Evolutionary conservation across 2,797 vertebrate genomes (phyloP).

Genomic region (Malurus splendens): DNA sequence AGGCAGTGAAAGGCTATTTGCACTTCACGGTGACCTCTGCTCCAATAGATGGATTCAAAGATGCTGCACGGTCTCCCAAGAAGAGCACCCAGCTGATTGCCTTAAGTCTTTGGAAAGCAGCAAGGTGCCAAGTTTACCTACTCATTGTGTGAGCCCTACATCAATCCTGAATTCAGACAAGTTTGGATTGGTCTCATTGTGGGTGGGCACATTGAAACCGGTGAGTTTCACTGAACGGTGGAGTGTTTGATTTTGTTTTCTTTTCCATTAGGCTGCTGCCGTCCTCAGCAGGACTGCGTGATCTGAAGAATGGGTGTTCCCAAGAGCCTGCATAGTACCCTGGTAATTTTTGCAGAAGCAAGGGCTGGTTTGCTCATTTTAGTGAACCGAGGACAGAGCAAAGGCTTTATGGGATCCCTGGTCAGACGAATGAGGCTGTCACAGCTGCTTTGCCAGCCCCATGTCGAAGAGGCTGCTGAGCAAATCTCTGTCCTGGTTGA

Average conservation of each 20-base stretch:
- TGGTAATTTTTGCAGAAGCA: background rate
- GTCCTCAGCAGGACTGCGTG: background rate
- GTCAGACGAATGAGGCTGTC: background rate
- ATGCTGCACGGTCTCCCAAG: background rate
- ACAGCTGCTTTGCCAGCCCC: background rate
- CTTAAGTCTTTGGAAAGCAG: background rate
- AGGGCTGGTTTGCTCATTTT: background rate
- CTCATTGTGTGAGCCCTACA: background rate
- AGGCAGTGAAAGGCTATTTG: background rate
- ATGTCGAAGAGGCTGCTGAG: background rate
- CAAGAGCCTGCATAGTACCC: background rate
- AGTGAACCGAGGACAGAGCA: background rate
- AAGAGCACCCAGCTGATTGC: background rate
- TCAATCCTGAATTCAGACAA: constrained; percentile 21
- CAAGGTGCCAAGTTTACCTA: constrained; percentile 34
- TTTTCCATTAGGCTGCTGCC: background rate
- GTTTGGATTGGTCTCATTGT: background rate
- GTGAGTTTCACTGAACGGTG: background rate
- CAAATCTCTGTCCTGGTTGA: background rate
- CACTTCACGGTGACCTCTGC: background rate
- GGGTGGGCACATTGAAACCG: constrained; percentile 10
- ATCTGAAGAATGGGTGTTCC: background rate
- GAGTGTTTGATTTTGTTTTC: constrained; percentile 8
- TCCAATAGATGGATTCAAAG: background rate
- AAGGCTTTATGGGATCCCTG: background rate